Base-by-base conservation (phyloP, 2,888 invertebrate species). In the Caenorhabditis angaria region DNA sequence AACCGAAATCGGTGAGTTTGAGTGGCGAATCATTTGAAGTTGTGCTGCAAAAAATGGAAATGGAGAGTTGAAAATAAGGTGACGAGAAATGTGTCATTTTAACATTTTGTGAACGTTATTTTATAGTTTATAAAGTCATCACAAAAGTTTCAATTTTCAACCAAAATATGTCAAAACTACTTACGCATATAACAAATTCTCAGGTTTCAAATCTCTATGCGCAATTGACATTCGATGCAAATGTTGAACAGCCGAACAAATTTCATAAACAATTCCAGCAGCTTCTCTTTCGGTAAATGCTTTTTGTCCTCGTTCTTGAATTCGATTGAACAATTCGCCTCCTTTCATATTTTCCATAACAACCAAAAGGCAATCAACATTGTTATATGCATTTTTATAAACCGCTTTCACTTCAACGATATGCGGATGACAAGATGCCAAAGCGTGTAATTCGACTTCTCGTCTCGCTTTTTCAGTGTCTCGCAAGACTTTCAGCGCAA, bases 291-390 rank as follows among this genome's bases (percentile, higher is more conserved):
- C 97, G 10, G 96, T 97, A 89, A 99, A 99, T 28, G 97, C 95
- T 4, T 94, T 93, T 83, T 95, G 94, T 72, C 93, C 92, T 80
- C 94, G 91, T 83, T 96, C 95, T 78, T 99, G 97, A 88, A 99
- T 99, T 87, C 96, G 91, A 88, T 94, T 93, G 90, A 99, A 99
- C 69, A 99, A 90, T 88, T 99, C 97, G 0, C 97, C 97, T 4
- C 97, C 97, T 88, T 94, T 94, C 97, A 99, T 97, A 86, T 96
- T 95, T 91, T 99, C 99, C 97, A 99, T 99, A n/a, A 99, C 93
- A 47, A 99, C 94, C 8, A 99, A 91, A 1, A 99, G 91, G 89
- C 97, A 97, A 84, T 93, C 92, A 82, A 93, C 93, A 12, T 93
- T 93, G 76, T 93, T 92, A 87, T 96, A 95, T n/a, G 93, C 91